These are phyloP conservation scores for Paracentrotus lividus DNA, from an alignment of 53 echinoderm and acorn worm species.

Conservation along the genomic window DNA sequence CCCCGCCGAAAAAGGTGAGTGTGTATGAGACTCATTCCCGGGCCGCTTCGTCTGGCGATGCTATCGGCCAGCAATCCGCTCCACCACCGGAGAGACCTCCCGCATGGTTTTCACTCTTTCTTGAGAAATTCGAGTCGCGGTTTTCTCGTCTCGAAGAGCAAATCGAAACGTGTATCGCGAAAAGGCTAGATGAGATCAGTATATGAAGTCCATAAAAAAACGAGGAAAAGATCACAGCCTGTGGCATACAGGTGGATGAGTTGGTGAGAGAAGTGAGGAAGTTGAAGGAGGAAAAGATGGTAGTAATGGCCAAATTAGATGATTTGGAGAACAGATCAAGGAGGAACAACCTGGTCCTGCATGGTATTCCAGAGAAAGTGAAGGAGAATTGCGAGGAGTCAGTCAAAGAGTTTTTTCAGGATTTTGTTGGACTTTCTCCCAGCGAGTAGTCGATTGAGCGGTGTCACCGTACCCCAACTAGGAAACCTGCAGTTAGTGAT, in stretches of 20 bases:
- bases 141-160: no score
- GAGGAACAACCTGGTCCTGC: neutral
- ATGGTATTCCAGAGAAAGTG: neutral
- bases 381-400: neutral
- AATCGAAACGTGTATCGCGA: no score
- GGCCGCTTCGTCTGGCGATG: no score
- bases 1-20: no score
- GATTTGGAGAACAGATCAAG: neutral
- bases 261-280: neutral
- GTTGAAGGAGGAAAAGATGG: neutral
- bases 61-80: no score
- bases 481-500: neutral
- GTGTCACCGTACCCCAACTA: neutral
- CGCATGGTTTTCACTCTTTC: no score
- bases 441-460: neutral
- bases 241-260: neutral
- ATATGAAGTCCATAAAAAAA: no score
- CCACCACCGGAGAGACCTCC: no score
- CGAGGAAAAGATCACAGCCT: constrained; percentile 14
- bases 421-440: constrained; percentile 11
- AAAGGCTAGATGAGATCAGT: no score
- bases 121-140: no score
- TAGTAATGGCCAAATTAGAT: neutral
- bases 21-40: no score
- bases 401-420: neutral